Evolutionary conservation across 2,888 invertebrate species (phyloP).

Genomic region (Drosophila quasianomalipes): DNA sequence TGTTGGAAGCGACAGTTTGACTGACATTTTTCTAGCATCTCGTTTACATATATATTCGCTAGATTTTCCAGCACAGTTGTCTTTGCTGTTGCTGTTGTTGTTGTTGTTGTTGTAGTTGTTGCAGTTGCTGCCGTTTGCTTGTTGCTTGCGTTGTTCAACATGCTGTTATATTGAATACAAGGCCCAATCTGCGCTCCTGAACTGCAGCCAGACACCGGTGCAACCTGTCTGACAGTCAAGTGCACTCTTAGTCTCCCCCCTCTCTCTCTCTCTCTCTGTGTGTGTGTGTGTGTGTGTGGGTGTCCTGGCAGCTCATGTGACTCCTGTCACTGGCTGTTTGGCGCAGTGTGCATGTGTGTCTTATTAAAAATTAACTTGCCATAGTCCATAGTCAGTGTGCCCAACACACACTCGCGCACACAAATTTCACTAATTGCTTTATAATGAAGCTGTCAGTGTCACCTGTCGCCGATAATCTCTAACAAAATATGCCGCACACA

Average conservation of each 20-base stretch:
- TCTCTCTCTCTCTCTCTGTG: slow-evolving; percentile 6
- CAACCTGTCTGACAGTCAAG: slow-evolving; percentile 61
- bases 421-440: slow-evolving; percentile 73
- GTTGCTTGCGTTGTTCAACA: slow-evolving; percentile 74
- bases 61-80: slow-evolving; percentile 66
- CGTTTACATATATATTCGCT: slow-evolving; percentile 80
- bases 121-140: slow-evolving; percentile 60
- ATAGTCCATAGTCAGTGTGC: slow-evolving; percentile 30
- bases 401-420: slow-evolving; percentile 14
- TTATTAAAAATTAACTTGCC: slow-evolving; percentile 77
- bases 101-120: slow-evolving; percentile 19
- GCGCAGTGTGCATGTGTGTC: slow-evolving; percentile 47
- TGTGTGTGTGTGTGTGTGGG: slow-evolving; percentile 18
- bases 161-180: slow-evolving; percentile 77
- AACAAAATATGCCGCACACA: slow-evolving; percentile 52
- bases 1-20: slow-evolving; percentile 85
- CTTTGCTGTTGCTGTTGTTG: slow-evolving; percentile 21
- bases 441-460: slow-evolving; percentile 84
- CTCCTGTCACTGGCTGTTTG: slow-evolving; percentile 78
- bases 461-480: slow-evolving; percentile 81
- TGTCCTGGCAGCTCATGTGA: slow-evolving; percentile 56
- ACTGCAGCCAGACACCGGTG: slow-evolving; percentile 54
- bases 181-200: slow-evolving; percentile 54
- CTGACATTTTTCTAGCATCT: slow-evolving; percentile 84
- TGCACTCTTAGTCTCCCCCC: slow-evolving; percentile 25